Base-by-base conservation (phyloP, 2,113 vertebrate genomes). In the Leuciscus idus region DNA sequence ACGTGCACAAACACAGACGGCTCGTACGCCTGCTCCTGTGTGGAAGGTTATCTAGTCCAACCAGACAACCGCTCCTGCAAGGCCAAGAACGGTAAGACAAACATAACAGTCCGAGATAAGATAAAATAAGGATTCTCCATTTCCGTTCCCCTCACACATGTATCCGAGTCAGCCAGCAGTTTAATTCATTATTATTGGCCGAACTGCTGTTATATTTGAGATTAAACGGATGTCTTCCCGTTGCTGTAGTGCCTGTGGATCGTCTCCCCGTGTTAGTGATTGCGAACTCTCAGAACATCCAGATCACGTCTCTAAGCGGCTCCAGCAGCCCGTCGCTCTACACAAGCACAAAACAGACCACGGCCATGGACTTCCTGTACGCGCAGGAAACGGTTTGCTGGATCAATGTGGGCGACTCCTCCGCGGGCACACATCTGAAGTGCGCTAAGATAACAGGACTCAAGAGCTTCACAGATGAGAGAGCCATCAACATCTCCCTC, bases 361-460 rank as follows among this genome's bases (percentile, higher is more conserved):
- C 97, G 0, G 98, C 98, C 93, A 99, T 99, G 98, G 98, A 99
- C 94, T 99, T 99, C 94, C 95, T 95, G 87, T 99, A 99, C 0
- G 87, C 93, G 0, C 94, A 97, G n/a, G 98, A 99, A 91, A 97
- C 94, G 0, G 97, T 99, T 19, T 99, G 98, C 93, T 99, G 98
- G 98, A 96, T 99, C 11, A 96, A 98, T 0, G 96, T 98, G 7
- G 98, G 97, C 0, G 98, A 99, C 91, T 95, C 95, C 0, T 95
- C 97, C 1, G 87, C 96, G 0, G 96, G 96, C 88, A 99, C 98
- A 0, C 89, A 97, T 89, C 96, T 99, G 68, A 98, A 98, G 90
- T 99, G 98, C 33, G 98, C 98, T 93, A 97, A 95, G 91, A 97
- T 99, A 91, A 95, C 97, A 3, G 97, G 97, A 89, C 95, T 99